A percentile compares a stretch with the other conserved stretches of the same genome.
Evolutionary conservation across 2,888 invertebrate genomes (phyloP).

Genomic region (Drosophila leonis): DNA sequence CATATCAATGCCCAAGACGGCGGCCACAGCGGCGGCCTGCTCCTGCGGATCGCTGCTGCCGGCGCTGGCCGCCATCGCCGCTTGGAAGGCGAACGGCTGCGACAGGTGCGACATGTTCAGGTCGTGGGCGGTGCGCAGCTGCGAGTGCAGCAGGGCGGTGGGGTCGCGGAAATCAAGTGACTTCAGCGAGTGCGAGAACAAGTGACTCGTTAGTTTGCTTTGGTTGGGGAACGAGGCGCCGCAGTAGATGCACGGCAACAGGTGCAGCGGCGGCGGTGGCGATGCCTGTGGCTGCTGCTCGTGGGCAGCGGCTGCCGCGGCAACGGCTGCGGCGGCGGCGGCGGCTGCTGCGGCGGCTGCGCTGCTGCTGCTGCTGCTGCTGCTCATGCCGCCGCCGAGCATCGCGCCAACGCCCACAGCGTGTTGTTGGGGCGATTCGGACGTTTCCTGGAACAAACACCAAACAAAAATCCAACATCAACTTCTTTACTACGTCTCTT

Average conservation of each 20-base stretch:
- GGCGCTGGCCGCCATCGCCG: slow-evolving; percentile 82
- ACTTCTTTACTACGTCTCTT: slow-evolving; percentile 88
- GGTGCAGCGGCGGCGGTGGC: slow-evolving; percentile 81
- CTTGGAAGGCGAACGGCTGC: slow-evolving; percentile 85
- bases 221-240: slow-evolving; percentile 95
- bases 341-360: slow-evolving; percentile 61
- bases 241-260: slow-evolving; percentile 95
- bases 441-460: slow-evolving; percentile 93
- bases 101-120: slow-evolving; percentile 81
- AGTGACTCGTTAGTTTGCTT: slow-evolving; percentile 95
- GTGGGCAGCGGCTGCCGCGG: slow-evolving; percentile 67
- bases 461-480: slow-evolving; percentile 94
- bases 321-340: slow-evolving; percentile 59
- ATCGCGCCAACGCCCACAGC: slow-evolving; percentile 87
- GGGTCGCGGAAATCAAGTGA: slow-evolving; percentile 93
- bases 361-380: slow-evolving; percentile 75
- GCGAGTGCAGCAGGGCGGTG: slow-evolving; percentile 88
- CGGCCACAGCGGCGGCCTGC: slow-evolving; percentile 82
- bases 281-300: slow-evolving; percentile 76
- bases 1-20: slow-evolving; percentile 82
- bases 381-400: slow-evolving; percentile 67
- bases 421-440: slow-evolving; percentile 88
- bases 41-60: slow-evolving; percentile 82
- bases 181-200: slow-evolving; percentile 95
- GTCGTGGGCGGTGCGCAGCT: slow-evolving; percentile 85